Conservation (phyloP, 2,888 invertebrate species). For the Panorpa germanica region DNA sequence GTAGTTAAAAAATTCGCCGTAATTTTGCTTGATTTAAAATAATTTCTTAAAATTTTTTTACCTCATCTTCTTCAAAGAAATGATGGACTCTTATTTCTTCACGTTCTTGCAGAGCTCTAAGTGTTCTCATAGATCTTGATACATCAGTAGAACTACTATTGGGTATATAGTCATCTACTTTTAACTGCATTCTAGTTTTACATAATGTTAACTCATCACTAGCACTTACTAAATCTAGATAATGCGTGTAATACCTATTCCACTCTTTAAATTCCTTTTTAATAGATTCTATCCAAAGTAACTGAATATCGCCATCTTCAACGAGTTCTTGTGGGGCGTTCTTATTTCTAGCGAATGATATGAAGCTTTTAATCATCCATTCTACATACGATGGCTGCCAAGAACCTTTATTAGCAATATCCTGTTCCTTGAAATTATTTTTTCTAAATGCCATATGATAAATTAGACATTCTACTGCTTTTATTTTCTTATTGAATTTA, state of each 20-base stretch:
- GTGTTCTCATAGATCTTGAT: too few species aligned
- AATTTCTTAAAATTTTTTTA: too few species aligned
- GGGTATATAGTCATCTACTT: too few species aligned
- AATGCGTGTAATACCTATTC: slow-evolving; percentile 22
- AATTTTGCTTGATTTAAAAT: too few species aligned
- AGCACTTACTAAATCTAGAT: slow-evolving; percentile 28
- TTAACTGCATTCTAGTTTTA: slow-evolving; percentile 38
- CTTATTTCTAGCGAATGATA: slow-evolving; percentile 22
- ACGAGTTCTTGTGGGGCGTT: slow-evolving; percentile 17
- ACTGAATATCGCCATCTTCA: slow-evolving; percentile 29
- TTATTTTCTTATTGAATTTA: slow-evolving; percentile 22
- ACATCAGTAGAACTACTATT: too few species aligned
- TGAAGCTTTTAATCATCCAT: slow-evolving; percentile 31
- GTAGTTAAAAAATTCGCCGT: too few species aligned
- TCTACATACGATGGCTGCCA: slow-evolving; percentile 43
- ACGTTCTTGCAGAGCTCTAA: too few species aligned
- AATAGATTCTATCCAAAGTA: slow-evolving; percentile 33
- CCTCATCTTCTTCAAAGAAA: too few species aligned
- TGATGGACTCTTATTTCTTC: too few species aligned
- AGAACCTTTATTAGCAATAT: slow-evolving; percentile 32
- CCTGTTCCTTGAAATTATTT: slow-evolving; percentile 22
- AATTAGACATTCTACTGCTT: slow-evolving; percentile 31
- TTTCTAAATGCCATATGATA: slow-evolving; percentile 29
- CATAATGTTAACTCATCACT: slow-evolving; percentile 58
- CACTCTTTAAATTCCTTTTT: slow-evolving; percentile 40